Base-by-base conservation (phyloP, 2,888 invertebrate species). In the Corythucha ciliata region DNA sequence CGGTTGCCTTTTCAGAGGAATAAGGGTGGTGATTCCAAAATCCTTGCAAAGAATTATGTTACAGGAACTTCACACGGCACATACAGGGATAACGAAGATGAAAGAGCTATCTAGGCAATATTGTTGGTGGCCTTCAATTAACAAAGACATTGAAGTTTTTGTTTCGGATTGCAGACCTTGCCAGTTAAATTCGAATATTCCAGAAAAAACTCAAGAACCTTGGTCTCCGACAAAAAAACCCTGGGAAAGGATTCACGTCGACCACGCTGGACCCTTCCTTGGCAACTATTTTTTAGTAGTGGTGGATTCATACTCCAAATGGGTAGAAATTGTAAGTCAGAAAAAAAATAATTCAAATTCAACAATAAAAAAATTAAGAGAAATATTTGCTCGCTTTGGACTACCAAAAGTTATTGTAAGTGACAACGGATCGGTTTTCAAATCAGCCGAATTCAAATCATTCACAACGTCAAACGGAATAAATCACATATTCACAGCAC, bases 381-480 rank as follows among this genome's bases (percentile, higher is more conserved):
- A 33, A 3, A 33, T 46, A 25, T 52, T 52, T 40, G 22, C 47
- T 4, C 40, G 34, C 4, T 52, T 33, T 40, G 52, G 33, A 20
- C 20, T 47, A n/a, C 48, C 52, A 20, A 10, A 7, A 3, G 34
- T 47, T n/a, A 24, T 52, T 12, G 25, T 48, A 2, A 33, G 25
- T 32, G 52, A 52, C 41, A 52, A 52, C 33, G 40, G 47, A 1
- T 47, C 33, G 5, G 47, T 34, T 2, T 47, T 52, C 39, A 52
- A 46, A 4, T 32, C 40, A 6, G 14, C 22, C 5, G 16, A 29
- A 14, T 46, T 46, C 14, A 12, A 46, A 20, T 22, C 18, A 10
- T 46, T 46, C 21, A 46, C 24, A 10, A 6, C 22, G 36, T 12
- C 16, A 4, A n/a, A 46, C 14, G 46, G 22, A 2, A 20, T 46